Percentiles rank a stretch among this genome's conserved stretches.
phyloP scores from a whole-genome alignment of 1,140 invertebrate species.

The Drusus annulatus region DNA sequence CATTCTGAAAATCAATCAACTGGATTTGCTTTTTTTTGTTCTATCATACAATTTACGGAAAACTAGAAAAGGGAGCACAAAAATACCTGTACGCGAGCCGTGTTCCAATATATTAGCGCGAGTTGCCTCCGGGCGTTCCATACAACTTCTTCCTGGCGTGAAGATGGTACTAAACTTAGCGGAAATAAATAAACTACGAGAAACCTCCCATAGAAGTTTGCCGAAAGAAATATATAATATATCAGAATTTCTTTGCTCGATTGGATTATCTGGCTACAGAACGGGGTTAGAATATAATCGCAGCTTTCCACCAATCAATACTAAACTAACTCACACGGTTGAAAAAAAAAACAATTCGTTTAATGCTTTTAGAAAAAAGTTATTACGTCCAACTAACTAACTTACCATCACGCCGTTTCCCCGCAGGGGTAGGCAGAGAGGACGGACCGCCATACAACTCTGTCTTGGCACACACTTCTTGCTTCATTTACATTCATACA shows the following conservation, averaged over 20 bases:
- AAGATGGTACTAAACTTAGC: conserved; percentile 53
- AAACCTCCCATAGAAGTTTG: conserved; percentile 49
- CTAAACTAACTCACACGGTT: background rate
- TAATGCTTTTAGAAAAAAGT: no score
- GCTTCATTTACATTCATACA: no score
- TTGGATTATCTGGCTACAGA: conserved; percentile 13
- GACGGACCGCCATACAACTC: no score
- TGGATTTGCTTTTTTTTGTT: background rate
- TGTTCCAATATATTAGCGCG: conserved; percentile 55
- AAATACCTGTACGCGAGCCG: conserved; percentile 53
- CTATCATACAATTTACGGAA: background rate
- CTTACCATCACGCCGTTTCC: no score
- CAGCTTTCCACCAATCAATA: conserved; percentile 1
- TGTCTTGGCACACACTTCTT: no score
- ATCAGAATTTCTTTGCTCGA: conserved; percentile 43
- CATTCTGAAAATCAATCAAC: background rate
- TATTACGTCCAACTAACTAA: no score
- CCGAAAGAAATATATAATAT: conserved; percentile 50
- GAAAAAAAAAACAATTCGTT: no score
- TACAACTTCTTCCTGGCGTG: conserved; percentile 47
- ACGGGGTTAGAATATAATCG: background rate
- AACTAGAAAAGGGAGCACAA: background rate
- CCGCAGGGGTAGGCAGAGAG: no score
- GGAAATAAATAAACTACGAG: conserved; percentile 56
- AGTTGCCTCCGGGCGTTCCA: conserved; percentile 52